A percentile compares a stretch with the other conserved stretches of the same genome.
These are phyloP conservation scores for Nymphalis polychloros DNA, from an alignment of 2,888 invertebrate species.

Conservation along the genomic window DNA sequence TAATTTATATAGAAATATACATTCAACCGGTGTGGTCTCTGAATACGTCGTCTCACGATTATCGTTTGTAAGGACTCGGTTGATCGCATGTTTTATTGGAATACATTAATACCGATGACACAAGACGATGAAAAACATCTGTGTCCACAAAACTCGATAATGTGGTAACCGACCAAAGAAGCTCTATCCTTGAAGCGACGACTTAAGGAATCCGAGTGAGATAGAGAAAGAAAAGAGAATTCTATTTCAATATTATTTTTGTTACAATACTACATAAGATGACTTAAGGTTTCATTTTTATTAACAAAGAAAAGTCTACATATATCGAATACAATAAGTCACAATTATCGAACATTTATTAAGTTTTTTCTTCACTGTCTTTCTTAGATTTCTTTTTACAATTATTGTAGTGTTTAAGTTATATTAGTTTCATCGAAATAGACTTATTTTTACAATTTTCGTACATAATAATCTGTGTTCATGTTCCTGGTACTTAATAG, in stretches of 20 bases:
- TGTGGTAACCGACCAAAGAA: conserved; percentile 66
- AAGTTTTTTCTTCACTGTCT: too few relatives aligned
- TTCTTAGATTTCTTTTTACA: too few relatives aligned
- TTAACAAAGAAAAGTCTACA: too few relatives aligned
- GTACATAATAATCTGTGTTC: not conserved
- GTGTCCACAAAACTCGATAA: conserved; percentile 71
- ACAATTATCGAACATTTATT: too few relatives aligned
- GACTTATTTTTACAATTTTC: not conserved
- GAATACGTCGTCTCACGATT: conserved; percentile 59
- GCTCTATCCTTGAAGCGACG: conserved; percentile 71
- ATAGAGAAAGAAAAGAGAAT: not conserved
- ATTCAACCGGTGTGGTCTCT: conserved; percentile 66
- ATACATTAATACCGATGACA: conserved; percentile 79
- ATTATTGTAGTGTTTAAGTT: not conserved
- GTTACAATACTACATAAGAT: not conserved
- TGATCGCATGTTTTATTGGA: conserved; percentile 73
- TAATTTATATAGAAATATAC: not conserved
- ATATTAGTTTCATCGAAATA: not conserved
- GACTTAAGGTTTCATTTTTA: too few relatives aligned
- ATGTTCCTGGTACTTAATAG: conserved; percentile 29
- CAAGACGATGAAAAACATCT: conserved; percentile 77
- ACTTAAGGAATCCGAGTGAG: conserved; percentile 47
- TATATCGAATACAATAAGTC: too few relatives aligned
- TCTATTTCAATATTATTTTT: not conserved
- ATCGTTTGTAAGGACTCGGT: conserved; percentile 72